phyloP scores from a whole-genome alignment of 1,140 invertebrate genomes.

The Sarcophaga peregrina region DNA sequence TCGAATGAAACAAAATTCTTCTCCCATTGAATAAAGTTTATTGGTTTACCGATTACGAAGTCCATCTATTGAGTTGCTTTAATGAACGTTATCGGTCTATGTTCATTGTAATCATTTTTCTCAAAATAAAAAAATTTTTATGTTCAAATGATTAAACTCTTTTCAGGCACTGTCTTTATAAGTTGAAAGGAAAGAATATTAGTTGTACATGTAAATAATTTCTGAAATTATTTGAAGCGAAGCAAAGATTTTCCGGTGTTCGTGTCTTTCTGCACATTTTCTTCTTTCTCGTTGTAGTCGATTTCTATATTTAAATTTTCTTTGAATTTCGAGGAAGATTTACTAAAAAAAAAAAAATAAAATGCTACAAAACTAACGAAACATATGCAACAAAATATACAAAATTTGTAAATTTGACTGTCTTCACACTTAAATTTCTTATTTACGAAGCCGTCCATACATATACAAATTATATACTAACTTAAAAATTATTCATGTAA shows the following conservation, averaged over 20 bases:
- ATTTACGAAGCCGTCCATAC: background rate
- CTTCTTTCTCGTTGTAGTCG: background rate
- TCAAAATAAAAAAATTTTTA: too few relatives aligned
- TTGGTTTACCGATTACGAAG: too few relatives aligned
- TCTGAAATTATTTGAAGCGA: conserved; percentile 14
- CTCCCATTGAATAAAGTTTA: too few relatives aligned
- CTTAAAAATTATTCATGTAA: too few relatives aligned
- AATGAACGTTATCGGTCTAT: too few relatives aligned
- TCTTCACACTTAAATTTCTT: background rate
- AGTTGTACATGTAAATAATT: conserved; percentile 3
- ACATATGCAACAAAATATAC: background rate
- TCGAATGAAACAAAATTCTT: too few relatives aligned
- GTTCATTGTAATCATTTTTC: too few relatives aligned
- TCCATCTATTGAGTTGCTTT: too few relatives aligned
- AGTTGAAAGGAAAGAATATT: background rate
- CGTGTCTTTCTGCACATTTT: background rate
- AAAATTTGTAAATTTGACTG: background rate
- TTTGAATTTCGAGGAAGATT: background rate
- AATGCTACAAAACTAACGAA: background rate
- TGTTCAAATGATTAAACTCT: too few relatives aligned
- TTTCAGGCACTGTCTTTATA: too few relatives aligned
- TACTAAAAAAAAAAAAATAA: background rate
- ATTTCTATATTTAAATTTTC: background rate
- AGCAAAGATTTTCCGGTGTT: conserved; percentile 5
- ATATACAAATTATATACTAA: too few relatives aligned